Base-by-base conservation (phyloP, 37 sponge, comb jelly and placozoan genomes). In the Agelas oroides region DNA sequence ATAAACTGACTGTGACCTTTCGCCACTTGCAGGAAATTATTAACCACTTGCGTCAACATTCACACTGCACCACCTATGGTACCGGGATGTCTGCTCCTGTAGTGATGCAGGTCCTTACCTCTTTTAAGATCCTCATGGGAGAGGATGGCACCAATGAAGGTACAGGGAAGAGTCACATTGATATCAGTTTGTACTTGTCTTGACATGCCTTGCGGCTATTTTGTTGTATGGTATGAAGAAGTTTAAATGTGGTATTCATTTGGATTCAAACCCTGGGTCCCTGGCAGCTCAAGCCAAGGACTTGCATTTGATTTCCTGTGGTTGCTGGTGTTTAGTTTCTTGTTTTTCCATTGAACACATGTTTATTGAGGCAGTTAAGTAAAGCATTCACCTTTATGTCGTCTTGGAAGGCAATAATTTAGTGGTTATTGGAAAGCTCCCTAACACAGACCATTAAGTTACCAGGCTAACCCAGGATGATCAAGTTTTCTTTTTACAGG, bases 51-150 rank as follows among this genome's bases (percentile, higher is more conserved):
- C 85, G 94, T 15, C n/a, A 62, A 18, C 71, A 80, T 15, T 97
- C 99, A 14, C 97, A 99, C 75, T 69, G 84, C 34, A 71, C 86
- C 13, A 87, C 76, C 15, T 99, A 99, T 83, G 95, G 83, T 3
- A n/a, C 90, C 2, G 28, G 92, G 60, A 95, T 99, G 84, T 62
- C 94, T 35, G 88, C 94, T 21, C 91, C 96, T 2, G 93, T 97
- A 11, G 87, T 86, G 19, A 83, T 83, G 79, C 96, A 95, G 78
- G 70, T 91, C 75, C 27, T 92, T 30, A 80, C 89, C 31, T 71
- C 92, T 60, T 81, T 95, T 65, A 56, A 37, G n/a, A 93, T 95
- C 63, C 91, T 99, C 65, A 91, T 97, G 96, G 97, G 97, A 37
- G 68, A 89, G 59, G 97, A 97, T 86, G 97, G 96, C 2, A 93